Evolutionary conservation across 2,888 invertebrate species (phyloP).

Genomic region (Toxonevra muliebris): DNA sequence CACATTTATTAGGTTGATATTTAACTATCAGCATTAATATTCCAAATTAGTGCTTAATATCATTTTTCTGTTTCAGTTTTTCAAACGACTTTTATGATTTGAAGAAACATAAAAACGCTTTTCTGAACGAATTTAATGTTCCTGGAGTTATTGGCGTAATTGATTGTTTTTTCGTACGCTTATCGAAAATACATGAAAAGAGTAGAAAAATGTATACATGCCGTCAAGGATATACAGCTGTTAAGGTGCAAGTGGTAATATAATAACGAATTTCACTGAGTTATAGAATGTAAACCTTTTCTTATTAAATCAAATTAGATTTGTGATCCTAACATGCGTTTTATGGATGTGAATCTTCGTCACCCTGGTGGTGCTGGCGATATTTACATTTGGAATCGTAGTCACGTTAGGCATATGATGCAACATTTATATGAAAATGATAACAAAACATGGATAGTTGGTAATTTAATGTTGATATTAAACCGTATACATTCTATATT

Average conservation of each 20-base stretch:
- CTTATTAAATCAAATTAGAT: conserved; percentile 25
- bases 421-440: conserved; percentile 19
- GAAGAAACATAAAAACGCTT: conserved; percentile 17
- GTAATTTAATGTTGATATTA: conserved; percentile 20
- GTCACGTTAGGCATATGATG: conserved; percentile 31
- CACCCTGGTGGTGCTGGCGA: conserved; percentile 27
- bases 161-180: conserved; percentile 32
- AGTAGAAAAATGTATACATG: conserved; percentile 11
- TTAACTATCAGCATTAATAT: background rate
- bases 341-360: conserved; percentile 35
- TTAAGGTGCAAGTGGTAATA: conserved; percentile 37
- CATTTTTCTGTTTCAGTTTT: conserved; percentile 27
- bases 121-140: conserved; percentile 24
- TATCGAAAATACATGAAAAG: conserved; percentile 3
- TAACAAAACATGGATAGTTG: conserved; percentile 34
- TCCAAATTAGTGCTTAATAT: background rate
- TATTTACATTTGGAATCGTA: conserved; percentile 34
- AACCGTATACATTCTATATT: background rate
- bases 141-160: conserved; percentile 37
- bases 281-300: background rate
- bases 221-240: conserved; percentile 6
- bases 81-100: conserved; percentile 22
- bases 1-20: conserved; percentile 29
- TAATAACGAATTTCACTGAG: background rate
- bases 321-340: conserved; percentile 35